These are phyloP conservation scores for Meiosimyza decipiens DNA, from an alignment of 2,888 invertebrate species.

Conservation along the genomic window DNA sequence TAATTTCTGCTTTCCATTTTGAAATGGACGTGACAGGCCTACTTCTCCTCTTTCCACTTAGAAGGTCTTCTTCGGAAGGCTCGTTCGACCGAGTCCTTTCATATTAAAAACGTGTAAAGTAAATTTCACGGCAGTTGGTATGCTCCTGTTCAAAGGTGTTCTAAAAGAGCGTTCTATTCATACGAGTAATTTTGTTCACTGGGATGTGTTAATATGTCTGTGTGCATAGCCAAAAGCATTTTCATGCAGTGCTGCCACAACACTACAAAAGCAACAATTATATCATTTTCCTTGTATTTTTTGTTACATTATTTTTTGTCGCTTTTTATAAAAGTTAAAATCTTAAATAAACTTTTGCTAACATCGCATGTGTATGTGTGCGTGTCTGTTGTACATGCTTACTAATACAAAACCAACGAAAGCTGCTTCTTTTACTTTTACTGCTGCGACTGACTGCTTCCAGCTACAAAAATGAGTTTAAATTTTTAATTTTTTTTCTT, in stretches of 20 bases:
- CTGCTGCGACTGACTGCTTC: not conserved
- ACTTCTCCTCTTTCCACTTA: too few species aligned
- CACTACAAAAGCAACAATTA: conserved; percentile 12
- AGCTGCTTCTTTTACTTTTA: not conserved
- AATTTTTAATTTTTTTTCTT: conserved; percentile 17
- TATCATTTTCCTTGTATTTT: not conserved
- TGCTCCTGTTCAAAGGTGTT: too few species aligned
- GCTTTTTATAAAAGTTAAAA: conserved; percentile 26
- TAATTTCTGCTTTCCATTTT: too few species aligned
- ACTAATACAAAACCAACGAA: conserved; percentile 8
- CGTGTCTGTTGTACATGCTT: not conserved
- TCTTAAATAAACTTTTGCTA: conserved; percentile 31
- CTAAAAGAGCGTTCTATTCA: too few species aligned
- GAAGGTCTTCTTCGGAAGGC: too few species aligned
- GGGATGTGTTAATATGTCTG: not conserved
- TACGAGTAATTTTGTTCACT: too few species aligned
- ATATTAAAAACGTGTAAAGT: too few species aligned
- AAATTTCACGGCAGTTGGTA: too few species aligned
- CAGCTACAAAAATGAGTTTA: conserved; percentile 25
- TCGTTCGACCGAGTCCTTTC: too few species aligned
- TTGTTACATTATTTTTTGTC: not conserved
- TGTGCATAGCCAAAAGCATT: not conserved
- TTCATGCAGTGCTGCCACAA: not conserved
- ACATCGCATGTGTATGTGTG: not conserved
- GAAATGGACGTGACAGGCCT: too few species aligned